phyloP scores from a whole-genome alignment of 2,113 vertebrate species.

The Anolis carolinensis region DNA sequence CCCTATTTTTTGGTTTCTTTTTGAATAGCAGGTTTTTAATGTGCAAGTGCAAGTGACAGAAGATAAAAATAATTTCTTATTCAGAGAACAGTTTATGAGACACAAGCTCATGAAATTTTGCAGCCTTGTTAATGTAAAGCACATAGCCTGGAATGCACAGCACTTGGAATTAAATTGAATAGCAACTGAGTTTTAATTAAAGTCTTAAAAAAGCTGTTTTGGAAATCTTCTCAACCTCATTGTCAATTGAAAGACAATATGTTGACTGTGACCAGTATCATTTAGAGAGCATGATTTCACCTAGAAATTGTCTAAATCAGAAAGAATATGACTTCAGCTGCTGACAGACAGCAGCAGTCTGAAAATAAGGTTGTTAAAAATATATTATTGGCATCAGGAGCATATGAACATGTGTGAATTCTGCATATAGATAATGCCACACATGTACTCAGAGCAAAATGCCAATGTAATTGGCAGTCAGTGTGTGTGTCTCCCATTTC shows the following conservation, averaged over 20 bases:
- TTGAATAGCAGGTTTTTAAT: too few species aligned
- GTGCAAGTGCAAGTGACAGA: not conserved
- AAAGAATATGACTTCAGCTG: too few species aligned
- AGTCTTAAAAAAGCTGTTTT: conserved; percentile 2
- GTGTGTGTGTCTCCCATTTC: not conserved
- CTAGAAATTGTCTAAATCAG: not conserved
- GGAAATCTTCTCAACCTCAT: not conserved
- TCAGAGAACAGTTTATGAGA: not conserved
- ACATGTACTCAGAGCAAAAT: not conserved
- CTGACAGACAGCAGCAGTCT: too few species aligned
- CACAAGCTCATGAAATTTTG: not conserved
- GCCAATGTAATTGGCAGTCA: not conserved
- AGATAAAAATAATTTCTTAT: not conserved
- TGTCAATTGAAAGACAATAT: conserved; percentile 16
- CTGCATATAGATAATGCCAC: not conserved
- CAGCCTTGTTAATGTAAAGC: not conserved
- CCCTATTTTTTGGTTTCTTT: too few species aligned
- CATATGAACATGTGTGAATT: not conserved
- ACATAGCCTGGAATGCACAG: not conserved
- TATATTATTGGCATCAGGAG: not conserved
- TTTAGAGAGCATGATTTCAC: not conserved
- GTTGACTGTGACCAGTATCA: not conserved
- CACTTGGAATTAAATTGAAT: conserved; percentile 21
- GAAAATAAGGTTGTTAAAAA: too few species aligned
- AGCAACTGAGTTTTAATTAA: conserved; percentile 23